Conservation (phyloP, 2,113 vertebrate genomes). For the Nymphicus hollandicus region DNA sequence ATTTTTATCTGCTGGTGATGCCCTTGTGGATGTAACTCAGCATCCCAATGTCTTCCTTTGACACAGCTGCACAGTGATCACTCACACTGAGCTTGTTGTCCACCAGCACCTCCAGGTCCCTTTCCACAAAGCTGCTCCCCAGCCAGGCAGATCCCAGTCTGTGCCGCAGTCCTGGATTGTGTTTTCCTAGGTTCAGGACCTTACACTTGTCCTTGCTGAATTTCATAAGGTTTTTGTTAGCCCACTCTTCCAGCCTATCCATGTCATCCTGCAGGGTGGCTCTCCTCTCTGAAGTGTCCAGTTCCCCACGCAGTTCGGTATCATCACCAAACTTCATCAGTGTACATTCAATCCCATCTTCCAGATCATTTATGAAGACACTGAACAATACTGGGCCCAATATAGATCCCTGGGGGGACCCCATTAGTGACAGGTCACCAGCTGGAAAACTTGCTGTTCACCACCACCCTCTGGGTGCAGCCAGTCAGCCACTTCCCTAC, state of each 20-base stretch:
- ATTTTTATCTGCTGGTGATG: not conserved
- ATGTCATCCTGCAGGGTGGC: not conserved
- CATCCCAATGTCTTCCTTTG: not conserved
- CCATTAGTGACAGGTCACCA: not conserved
- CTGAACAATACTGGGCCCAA: not conserved
- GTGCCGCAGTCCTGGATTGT: not conserved
- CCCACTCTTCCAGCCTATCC: not conserved
- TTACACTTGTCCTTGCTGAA: not conserved
- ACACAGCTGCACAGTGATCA: not conserved
- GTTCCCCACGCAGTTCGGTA: not conserved
- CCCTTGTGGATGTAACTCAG: not conserved
- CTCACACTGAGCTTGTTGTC: not conserved
- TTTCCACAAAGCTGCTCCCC: not conserved
- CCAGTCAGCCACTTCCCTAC: not conserved
- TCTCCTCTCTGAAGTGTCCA: not conserved
- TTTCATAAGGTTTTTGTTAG: not conserved
- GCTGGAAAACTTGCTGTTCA: not conserved
- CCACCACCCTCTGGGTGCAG: not conserved
- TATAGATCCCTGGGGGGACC: not conserved
- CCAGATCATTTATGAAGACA: not conserved
- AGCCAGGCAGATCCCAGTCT: not conserved
- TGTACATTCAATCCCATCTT: not conserved
- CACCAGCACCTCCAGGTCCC: not conserved
- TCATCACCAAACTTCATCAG: not conserved
- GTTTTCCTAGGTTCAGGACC: not conserved